Base-by-base conservation (phyloP, 2,797 vertebrate species). In the Hirundo rustica region DNA sequence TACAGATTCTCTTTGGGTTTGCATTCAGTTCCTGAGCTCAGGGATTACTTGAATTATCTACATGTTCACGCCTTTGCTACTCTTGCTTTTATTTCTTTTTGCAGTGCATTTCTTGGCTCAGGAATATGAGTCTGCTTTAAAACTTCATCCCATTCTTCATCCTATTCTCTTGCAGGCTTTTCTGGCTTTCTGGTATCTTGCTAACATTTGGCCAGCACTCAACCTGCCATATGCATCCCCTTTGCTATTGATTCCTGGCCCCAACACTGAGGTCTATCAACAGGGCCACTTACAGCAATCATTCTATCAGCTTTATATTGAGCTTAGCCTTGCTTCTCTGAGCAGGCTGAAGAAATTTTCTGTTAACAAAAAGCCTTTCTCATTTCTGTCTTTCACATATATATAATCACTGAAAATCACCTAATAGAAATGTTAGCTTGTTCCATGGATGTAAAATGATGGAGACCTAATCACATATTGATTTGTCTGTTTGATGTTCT, bases 161-260 rank as follows among this genome's bases (percentile, higher is more conserved):
- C n/a, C 27, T 86, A 0, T 51, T 86, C 30, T 70, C 60, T 80
- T 64, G 42, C 30, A 68, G 53, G 40, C 60, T 91, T 75, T 86
- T 6, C 55, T 94, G 85, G 32, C 73, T 89, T 83, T 67, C 50
- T 5, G 1, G 5, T 86, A 26, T 53, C 75, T 86, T 95, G n/a
- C 66, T 90, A 27, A n/a, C 44, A 48, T 79, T 67, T 79, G 64
- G 76, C 76, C 44, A 67, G 19, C 1, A 2, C 44, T 48, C 64
- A 79, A 29, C 29, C 34, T 18, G 40, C 42, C 29, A 22, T 53
- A 48, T 48, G 5, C 21, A 73, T 81, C 66, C 38, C 30, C 30
- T 89, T 88, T 51, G 8, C 7, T 81, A 70, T 88, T 85, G 93
- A 93, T 92, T 93, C 40, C 48, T 89, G 73, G 62, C 70, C 62